phyloP scores from a whole-genome alignment of 2,797 vertebrate species.

The Graptemys geographica region DNA sequence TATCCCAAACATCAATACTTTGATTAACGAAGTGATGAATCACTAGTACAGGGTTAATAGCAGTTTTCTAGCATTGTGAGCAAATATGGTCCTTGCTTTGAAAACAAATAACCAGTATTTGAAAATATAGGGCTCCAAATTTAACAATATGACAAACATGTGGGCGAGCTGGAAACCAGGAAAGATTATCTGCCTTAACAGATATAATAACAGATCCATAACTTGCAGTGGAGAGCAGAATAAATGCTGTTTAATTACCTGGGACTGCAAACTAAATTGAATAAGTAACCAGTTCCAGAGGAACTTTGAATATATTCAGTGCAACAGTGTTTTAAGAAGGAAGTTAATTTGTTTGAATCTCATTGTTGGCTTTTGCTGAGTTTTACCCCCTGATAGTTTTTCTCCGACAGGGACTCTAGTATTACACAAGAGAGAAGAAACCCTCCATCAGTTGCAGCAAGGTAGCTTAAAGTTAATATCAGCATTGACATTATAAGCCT shows the following conservation, averaged over 20 bases:
- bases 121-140: neutral
- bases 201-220: too few species aligned
- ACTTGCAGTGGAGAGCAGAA: too few species aligned
- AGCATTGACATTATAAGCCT: neutral
- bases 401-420: constrained; percentile 57
- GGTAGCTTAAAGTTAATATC: neutral
- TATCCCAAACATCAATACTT: neutral
- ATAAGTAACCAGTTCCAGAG: neutral
- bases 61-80: neutral
- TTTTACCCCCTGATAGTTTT: constrained; percentile 60
- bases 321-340: constrained; percentile 65
- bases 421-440: constrained; percentile 64
- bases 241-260: neutral
- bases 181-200: neutral
- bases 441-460: neutral
- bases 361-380: constrained; percentile 54
- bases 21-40: neutral
- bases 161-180: neutral
- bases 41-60: neutral
- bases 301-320: constrained; percentile 50
- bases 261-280: neutral
- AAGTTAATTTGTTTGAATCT: constrained; percentile 62
- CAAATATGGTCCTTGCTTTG: neutral
- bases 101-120: neutral
- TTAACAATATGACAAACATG: neutral